Conservation (phyloP, 2,113 vertebrate genomes). For the Bubo blakistoni region DNA sequence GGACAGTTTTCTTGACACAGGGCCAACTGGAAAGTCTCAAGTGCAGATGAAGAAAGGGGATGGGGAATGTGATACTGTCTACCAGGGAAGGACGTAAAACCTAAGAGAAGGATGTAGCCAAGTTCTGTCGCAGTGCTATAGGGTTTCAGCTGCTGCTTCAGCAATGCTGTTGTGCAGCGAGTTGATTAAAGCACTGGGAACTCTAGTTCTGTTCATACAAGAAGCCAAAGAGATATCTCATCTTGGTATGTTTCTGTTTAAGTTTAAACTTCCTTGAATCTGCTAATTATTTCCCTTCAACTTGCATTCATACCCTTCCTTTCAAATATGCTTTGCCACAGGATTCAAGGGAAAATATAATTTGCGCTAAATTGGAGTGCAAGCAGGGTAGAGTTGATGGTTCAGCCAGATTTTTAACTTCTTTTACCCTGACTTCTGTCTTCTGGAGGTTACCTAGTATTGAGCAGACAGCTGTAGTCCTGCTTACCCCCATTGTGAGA, state of each 20-base stretch:
- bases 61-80: not conserved
- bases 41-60: not conserved
- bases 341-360: not conserved
- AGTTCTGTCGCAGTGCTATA: not conserved
- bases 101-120: not conserved
- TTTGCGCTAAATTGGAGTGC: fast-evolving
- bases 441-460: not conserved
- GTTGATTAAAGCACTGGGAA: not conserved
- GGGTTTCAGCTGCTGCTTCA: constrained; percentile 37
- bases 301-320: not conserved
- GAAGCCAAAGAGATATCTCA: not conserved
- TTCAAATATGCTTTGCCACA: not conserved
- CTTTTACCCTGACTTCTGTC: not conserved
- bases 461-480: not conserved
- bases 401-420: not conserved
- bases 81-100: not conserved
- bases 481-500: not conserved
- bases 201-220: not conserved
- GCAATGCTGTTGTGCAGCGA: not conserved
- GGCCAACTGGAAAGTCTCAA: not conserved
- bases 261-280: not conserved
- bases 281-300: not conserved
- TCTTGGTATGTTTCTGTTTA: not conserved
- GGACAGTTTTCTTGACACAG: not conserved
- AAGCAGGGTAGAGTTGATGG: fast-evolving